These are phyloP conservation scores for Proisotoma minuta DNA, from an alignment of 2,888 invertebrate genomes.

Conservation along the genomic window DNA sequence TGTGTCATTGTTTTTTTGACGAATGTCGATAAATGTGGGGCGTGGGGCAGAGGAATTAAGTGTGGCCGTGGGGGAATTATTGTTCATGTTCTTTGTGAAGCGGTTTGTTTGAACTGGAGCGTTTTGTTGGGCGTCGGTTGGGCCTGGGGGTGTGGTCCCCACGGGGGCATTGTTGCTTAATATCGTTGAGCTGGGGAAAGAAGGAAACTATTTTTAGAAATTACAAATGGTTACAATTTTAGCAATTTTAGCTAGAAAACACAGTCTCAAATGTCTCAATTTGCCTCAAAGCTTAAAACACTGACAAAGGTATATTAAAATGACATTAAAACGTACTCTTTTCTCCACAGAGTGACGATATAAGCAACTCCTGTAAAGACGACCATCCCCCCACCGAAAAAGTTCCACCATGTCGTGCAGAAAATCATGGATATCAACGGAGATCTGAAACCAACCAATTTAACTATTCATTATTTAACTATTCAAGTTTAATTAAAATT, in stretches of 20 bases:
- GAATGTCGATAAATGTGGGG: neutral
- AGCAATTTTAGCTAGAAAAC: neutral
- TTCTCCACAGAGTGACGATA: neutral
- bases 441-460: neutral
- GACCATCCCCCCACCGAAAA: neutral
- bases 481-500: no score
- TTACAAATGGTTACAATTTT: no score
- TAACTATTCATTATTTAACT: neutral
- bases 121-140: neutral
- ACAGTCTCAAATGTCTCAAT: neutral
- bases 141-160: neutral
- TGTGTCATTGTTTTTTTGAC: neutral
- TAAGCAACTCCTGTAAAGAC: neutral
- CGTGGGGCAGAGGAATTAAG: neutral
- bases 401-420: neutral
- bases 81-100: neutral
- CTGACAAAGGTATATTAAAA: no score
- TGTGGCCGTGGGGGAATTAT: neutral
- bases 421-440: neutral
- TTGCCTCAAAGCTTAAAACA: no score
- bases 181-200: neutral
- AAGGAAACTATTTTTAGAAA: neutral
- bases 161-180: neutral
- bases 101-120: neutral
- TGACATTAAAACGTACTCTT: neutral